Evolutionary conservation across 1,140 invertebrate genomes (phyloP).

Genomic region (Euwallacea fornicatus): DNA sequence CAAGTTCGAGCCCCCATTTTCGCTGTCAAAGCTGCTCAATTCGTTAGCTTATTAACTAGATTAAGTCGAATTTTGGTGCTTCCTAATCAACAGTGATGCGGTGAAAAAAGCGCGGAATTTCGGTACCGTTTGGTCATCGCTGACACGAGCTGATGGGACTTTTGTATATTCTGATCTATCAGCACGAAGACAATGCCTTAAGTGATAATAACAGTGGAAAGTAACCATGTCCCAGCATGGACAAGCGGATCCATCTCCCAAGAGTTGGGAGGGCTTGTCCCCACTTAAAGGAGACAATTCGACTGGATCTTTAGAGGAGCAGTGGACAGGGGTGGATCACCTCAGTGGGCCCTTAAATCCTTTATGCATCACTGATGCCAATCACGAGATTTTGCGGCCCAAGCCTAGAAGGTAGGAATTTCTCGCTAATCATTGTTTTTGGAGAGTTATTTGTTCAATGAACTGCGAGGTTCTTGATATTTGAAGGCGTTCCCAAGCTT

Average conservation of each 20-base stretch:
- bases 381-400: constrained; percentile 82
- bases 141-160: neutral
- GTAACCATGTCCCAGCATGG: constrained; percentile 35
- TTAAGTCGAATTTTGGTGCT: too few species aligned
- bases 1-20: too few species aligned
- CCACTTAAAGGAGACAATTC: constrained; percentile 40
- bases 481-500: constrained; percentile 2
- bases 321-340: constrained; percentile 60
- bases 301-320: constrained; percentile 45
- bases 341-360: constrained; percentile 67
- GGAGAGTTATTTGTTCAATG: too few species aligned
- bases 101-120: constrained; percentile 6
- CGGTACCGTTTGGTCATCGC: constrained; percentile 18
- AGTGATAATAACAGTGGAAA: neutral
- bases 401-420: constrained; percentile 77
- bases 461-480: neutral
- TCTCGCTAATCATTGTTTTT: neutral
- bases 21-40: too few species aligned
- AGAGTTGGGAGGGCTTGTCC: constrained; percentile 46
- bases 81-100: constrained; percentile 2
- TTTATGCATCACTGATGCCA: constrained; percentile 69
- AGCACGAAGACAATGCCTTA: too few species aligned
- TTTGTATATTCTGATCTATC: neutral
- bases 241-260: constrained; percentile 19
- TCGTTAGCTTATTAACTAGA: too few species aligned